Conservation (phyloP, 2,113 vertebrate species). For the Chiloscyllium plagiosum region DNA sequence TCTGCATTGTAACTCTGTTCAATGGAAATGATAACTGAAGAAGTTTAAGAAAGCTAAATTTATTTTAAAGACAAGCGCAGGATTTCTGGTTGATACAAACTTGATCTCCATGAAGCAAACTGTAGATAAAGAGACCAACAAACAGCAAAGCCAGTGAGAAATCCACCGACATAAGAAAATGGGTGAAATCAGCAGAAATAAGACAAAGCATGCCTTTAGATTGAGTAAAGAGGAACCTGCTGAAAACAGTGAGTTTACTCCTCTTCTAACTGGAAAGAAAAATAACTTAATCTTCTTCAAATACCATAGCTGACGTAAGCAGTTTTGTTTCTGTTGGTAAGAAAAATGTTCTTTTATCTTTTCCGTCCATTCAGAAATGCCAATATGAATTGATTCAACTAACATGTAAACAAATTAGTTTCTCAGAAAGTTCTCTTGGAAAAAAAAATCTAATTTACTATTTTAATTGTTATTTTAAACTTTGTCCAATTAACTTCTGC, state of each 20-base stretch:
- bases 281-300: conserved; percentile 15
- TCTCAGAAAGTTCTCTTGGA: background rate
- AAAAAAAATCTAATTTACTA: background rate
- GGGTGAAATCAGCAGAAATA: background rate
- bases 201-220: background rate
- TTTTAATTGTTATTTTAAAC: conserved; percentile 7
- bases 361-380: background rate
- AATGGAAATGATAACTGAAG: background rate
- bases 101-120: background rate
- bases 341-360: background rate
- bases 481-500: background rate
- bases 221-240: background rate
- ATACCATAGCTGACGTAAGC: background rate
- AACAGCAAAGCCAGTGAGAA: background rate
- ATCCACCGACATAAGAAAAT: background rate
- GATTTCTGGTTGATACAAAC: background rate
- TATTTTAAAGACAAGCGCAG: background rate
- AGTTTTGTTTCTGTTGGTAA: background rate
- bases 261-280: background rate
- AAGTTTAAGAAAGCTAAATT: background rate
- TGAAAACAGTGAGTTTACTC: background rate
- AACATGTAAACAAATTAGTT: background rate
- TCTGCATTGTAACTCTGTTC: background rate
- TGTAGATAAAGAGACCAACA: background rate
- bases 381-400: background rate